Conservation (phyloP, 2,113 vertebrate species). For the Porphyrio hochstetteri region DNA sequence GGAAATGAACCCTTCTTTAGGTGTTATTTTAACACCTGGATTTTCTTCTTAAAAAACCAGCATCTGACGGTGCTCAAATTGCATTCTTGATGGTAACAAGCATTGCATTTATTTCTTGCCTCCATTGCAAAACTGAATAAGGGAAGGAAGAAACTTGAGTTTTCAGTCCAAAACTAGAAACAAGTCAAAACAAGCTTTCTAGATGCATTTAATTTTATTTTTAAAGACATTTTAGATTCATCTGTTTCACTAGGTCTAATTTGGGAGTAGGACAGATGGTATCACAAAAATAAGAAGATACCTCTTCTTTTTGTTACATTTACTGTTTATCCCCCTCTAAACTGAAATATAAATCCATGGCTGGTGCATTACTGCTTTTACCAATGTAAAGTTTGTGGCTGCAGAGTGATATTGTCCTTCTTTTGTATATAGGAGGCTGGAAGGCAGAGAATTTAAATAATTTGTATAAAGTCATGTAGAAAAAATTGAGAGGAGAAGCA, state of each 20-base stretch:
- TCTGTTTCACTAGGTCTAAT: neutral
- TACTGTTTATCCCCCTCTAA: neutral
- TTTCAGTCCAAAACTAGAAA: neutral
- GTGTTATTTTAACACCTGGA: neutral
- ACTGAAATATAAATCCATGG: neutral
- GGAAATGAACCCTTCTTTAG: conserved; percentile 2
- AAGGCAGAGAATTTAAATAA: neutral
- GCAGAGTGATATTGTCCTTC: neutral
- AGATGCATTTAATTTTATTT: neutral
- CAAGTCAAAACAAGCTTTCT: neutral
- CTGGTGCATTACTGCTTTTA: neutral
- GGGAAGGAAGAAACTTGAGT: neutral
- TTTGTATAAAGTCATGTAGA: neutral
- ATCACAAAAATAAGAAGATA: neutral
- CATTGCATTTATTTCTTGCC: neutral
- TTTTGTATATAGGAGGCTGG: neutral
- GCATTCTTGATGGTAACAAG: neutral
- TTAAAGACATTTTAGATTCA: neutral
- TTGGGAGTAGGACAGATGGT: neutral
- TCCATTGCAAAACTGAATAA: neutral
- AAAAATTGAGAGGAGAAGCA: neutral
- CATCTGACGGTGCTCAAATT: neutral
- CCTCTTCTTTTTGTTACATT: neutral
- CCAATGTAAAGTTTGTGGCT: neutral
- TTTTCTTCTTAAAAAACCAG: neutral